Base-by-base conservation (phyloP, 1,140 invertebrate species). In the Capitella teleta region DNA sequence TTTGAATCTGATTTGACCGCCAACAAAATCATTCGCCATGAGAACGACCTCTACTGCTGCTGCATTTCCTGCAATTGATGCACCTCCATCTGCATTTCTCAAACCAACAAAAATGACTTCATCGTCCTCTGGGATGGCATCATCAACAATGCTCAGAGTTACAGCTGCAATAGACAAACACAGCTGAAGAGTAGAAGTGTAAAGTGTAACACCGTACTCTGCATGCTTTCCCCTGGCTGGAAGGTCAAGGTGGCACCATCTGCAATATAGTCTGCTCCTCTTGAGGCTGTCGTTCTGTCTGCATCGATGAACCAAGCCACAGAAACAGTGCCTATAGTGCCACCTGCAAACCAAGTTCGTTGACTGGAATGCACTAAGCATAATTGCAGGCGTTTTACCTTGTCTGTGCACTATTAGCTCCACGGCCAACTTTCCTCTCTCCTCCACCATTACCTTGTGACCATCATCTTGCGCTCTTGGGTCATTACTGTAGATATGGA, bases 21-120 rank as follows among this genome's bases (percentile, higher is more conserved):
- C 65, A n/a, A 68, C 62, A 60, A 66, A 54, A 46, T 70, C 68
- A 57, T 68, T 68, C 30, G 64, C 66, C 40, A 64, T 46, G 21
- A 70, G 62, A 3, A 65, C 49, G 12, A 70, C 49, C 6, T 47
- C 60, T 6, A 68, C 57, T 47, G 47, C 56, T 40, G 41, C 48
- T 28, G 57, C 30, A 1, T 19, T 28, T 23, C 56, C 41, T 6
- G 66, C 18, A 30, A 54, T 57, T 24, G 63, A 62, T 28, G 66
- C 64, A 21, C 65, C 66, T 32, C 66, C 66, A 47, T 48, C 41
- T 25, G 62, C 59, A 46, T 65, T 59, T 14, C 43, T 51, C 8
- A 70, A 43, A 21, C 55, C 42, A 3, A 70, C 52, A 2, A 61
- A 51, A 18, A 70, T 44, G 5, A 53, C 57, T 50, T 69, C 62